These are phyloP conservation scores for Mus minutoides DNA, from an alignment of 2,797 vertebrate species.

Conservation along the genomic window DNA sequence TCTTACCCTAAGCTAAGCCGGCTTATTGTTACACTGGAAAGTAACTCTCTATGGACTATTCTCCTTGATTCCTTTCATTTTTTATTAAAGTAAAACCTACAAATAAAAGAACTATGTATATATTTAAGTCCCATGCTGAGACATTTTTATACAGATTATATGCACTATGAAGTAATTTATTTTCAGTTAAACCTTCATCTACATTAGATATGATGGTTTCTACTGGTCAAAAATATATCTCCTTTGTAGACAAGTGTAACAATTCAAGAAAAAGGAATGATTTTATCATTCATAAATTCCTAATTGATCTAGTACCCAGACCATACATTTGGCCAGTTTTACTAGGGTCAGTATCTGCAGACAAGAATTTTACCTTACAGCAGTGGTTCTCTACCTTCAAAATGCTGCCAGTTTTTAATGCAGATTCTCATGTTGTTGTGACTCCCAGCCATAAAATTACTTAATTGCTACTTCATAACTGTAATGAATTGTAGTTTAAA, in stretches of 20 bases:
- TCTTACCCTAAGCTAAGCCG: conserved; percentile 88
- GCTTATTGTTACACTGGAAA: conserved; percentile 90
- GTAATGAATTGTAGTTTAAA: background rate
- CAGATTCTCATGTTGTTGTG: background rate
- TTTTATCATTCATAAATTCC: background rate
- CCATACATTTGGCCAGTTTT: background rate
- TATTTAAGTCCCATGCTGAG: background rate
- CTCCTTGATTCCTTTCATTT: background rate
- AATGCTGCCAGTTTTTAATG: background rate
- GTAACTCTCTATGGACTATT: conserved; percentile 87
- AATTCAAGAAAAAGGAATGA: conserved; percentile 36
- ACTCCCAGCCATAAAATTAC: background rate
- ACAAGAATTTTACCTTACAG: background rate
- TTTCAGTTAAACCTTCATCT: background rate
- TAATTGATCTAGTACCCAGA: conserved; percentile 31
- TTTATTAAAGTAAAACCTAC: background rate
- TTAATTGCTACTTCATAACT: background rate
- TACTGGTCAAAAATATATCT: background rate
- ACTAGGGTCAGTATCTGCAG: background rate
- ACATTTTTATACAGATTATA: background rate
- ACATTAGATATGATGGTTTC: background rate
- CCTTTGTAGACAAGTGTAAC: conserved; percentile 9
- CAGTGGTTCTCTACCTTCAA: background rate
- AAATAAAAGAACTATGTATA: background rate
- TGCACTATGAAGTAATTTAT: background rate